Percentiles rank a stretch among this genome's conserved stretches.
Evolutionary conservation across 2,888 invertebrate genomes (phyloP).

Genomic region (Drosophila sordidula): DNA sequence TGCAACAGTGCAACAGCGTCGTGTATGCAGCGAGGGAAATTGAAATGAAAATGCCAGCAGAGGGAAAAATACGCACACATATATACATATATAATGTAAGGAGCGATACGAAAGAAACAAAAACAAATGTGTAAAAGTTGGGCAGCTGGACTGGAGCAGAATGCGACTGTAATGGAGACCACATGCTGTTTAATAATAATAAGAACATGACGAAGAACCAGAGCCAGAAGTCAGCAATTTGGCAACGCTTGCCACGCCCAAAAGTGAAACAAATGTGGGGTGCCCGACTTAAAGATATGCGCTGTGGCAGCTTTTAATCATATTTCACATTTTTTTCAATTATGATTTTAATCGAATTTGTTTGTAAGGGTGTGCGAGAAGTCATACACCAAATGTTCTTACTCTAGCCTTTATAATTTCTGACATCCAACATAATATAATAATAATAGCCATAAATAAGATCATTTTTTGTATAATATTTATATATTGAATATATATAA

Average conservation of each 20-base stretch:
- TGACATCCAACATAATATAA: too few relatives aligned
- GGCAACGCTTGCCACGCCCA: conserved; percentile 30
- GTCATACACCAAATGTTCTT: too few relatives aligned
- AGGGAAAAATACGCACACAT: conserved; percentile 23
- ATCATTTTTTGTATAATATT: too few relatives aligned
- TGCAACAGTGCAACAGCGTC: conserved; percentile 47
- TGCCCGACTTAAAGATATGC: conserved; percentile 5
- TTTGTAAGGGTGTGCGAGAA: too few relatives aligned
- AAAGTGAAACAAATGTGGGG: neutral
- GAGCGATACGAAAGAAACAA: neutral
- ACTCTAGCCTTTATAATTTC: too few relatives aligned
- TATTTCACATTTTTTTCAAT: neutral
- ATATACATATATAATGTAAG: neutral
- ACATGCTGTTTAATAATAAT: conserved; percentile 18
- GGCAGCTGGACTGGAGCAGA: conserved; percentile 20
- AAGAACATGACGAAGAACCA: neutral
- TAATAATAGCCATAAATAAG: too few relatives aligned
- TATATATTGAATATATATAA: too few relatives aligned
- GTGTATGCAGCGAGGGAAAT: conserved; percentile 38
- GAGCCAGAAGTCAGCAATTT: conserved; percentile 8
- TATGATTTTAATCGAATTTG: neutral
- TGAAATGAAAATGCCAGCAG: conserved; percentile 46
- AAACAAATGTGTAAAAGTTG: conserved; percentile 20
- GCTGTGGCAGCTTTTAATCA: neutral
- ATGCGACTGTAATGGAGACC: conserved; percentile 21